Evolutionary conservation across 2,888 invertebrate genomes (phyloP).

Genomic region (Pherbina coryleti): DNA sequence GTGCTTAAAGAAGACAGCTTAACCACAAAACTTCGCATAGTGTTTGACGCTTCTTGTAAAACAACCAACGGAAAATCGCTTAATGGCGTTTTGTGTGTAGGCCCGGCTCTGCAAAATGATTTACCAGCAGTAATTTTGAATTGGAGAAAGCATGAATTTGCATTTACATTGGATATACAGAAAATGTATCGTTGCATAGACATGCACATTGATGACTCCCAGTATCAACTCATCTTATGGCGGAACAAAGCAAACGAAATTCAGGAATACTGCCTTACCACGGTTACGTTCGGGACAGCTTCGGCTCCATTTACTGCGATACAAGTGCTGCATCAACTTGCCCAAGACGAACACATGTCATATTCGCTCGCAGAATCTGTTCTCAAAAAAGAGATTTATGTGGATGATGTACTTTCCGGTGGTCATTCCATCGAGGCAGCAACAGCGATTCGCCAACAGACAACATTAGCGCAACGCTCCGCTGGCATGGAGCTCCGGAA

Average conservation of each 20-base stretch:
- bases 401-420: slow-evolving; percentile 24
- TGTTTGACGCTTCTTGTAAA: too few species aligned
- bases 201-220: slow-evolving; percentile 16
- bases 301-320: background rate
- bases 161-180: slow-evolving; percentile 6
- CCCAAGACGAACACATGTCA: slow-evolving; percentile 4
- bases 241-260: slow-evolving; percentile 3
- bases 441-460: slow-evolving; percentile 18
- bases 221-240: slow-evolving; percentile 31
- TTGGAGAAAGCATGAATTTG: slow-evolving; percentile 7
- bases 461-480: slow-evolving; percentile 13
- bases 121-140: slow-evolving; percentile 18
- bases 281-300: slow-evolving; percentile 34
- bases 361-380: slow-evolving; percentile 12
- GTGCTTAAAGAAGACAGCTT: too few species aligned
- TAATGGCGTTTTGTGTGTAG: too few species aligned
- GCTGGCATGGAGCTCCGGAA: slow-evolving; percentile 31
- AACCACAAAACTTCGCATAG: background rate
- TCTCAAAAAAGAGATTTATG: slow-evolving; percentile 24
- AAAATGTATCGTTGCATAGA: too few species aligned
- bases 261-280: slow-evolving; percentile 25
- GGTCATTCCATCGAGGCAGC: background rate
- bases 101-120: slow-evolving; percentile 27
- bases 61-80: too few species aligned
- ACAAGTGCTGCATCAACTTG: background rate